phyloP scores from a whole-genome alignment of 2,888 invertebrate species.

The Brachycybe producta region DNA sequence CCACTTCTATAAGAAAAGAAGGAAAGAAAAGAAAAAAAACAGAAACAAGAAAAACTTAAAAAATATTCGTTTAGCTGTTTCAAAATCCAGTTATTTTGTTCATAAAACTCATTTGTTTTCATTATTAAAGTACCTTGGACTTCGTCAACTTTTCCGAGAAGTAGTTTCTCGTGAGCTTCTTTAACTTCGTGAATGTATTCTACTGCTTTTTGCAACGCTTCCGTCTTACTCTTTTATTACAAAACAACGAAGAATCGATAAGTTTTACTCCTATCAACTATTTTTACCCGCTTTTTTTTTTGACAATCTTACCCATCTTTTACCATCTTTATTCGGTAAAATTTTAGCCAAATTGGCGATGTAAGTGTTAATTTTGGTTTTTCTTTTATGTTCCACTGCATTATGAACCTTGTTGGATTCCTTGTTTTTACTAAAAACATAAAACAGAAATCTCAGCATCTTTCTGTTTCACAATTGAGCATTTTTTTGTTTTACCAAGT shows the following conservation, averaged over 20 bases:
- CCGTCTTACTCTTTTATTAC: slow-evolving; percentile 26
- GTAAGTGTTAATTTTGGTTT: slow-evolving; percentile 19
- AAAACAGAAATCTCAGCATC: too few species aligned
- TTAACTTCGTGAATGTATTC: slow-evolving; percentile 30
- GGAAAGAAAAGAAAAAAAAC: too few species aligned
- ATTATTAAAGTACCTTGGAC: too few species aligned
- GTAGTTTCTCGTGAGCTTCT: slow-evolving; percentile 27
- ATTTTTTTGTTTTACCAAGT: too few species aligned
- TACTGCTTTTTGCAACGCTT: slow-evolving; percentile 30
- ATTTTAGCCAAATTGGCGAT: slow-evolving; percentile 17
- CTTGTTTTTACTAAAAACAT: too few species aligned
- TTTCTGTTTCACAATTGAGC: too few species aligned
- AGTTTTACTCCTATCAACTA: background rate
- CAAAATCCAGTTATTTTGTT: too few species aligned
- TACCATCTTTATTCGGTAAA: slow-evolving; percentile 17
- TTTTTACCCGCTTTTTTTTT: background rate
- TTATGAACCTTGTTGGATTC: slow-evolving; percentile 18
- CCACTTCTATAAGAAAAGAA: slow-evolving; percentile 27
- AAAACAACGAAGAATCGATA: background rate
- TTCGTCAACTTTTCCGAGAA: slow-evolving; percentile 24
- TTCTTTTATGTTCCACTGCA: slow-evolving; percentile 18
- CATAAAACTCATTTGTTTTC: too few species aligned
- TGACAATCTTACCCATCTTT: slow-evolving; percentile 14
- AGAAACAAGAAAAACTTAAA: background rate
- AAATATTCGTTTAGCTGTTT: slow-evolving; percentile 3